Conservation (phyloP, 2,888 invertebrate genomes). For the Cybosia mesomella region DNA sequence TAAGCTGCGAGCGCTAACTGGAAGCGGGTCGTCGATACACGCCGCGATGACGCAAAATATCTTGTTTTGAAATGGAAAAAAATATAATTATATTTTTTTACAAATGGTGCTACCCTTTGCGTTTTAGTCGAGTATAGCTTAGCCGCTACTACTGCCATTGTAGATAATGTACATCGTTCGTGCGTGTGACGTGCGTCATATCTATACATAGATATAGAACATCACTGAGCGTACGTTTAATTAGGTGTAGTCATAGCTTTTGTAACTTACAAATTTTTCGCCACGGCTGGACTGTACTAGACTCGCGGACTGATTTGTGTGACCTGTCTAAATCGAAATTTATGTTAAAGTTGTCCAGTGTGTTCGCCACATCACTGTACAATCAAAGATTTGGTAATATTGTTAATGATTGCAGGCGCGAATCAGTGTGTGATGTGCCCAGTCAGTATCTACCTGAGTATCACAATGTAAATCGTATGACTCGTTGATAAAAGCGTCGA, state of each 20-base stretch:
- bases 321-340: slow-evolving; percentile 2
- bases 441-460: slow-evolving; percentile 25
- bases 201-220: slow-evolving; percentile 50
- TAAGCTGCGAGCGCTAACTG: slow-evolving; percentile 60
- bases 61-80: slow-evolving; percentile 62
- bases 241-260: slow-evolving; percentile 78
- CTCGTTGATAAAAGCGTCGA: slow-evolving; percentile 50
- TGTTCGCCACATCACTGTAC: slow-evolving; percentile 39
- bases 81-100: slow-evolving; percentile 81
- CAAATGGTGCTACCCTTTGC: slow-evolving; percentile 85
- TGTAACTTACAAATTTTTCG: slow-evolving; percentile 67
- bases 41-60: slow-evolving; percentile 56
- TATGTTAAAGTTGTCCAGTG: slow-evolving; percentile 19
- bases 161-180: slow-evolving; percentile 57
- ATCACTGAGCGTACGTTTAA: slow-evolving; percentile 53
- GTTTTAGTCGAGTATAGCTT: slow-evolving; percentile 82
- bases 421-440: slow-evolving; percentile 27
- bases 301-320: slow-evolving; percentile 19
- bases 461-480: slow-evolving; percentile 51
- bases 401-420: slow-evolving; percentile 3
- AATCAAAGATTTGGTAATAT: slow-evolving; percentile 6
- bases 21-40: slow-evolving; percentile 40
- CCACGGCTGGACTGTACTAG: slow-evolving; percentile 27
- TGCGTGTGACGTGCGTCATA: slow-evolving; percentile 66
- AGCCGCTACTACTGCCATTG: slow-evolving; percentile 76